phyloP scores from a whole-genome alignment of 2,888 invertebrate species.

The Harpalus rufipes region DNA sequence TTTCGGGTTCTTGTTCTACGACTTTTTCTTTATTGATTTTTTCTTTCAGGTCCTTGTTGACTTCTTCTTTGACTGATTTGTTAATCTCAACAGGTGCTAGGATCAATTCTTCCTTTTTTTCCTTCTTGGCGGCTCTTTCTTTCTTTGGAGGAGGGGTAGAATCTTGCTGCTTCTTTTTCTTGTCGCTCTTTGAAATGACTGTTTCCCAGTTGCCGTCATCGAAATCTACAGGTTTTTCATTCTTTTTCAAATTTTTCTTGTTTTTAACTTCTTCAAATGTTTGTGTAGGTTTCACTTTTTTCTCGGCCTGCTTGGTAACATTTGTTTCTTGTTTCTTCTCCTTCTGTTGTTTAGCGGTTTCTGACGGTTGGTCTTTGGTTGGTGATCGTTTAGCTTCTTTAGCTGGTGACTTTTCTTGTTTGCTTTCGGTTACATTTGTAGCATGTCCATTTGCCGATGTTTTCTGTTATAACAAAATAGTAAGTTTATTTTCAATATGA shows the following conservation, averaged over 20 bases:
- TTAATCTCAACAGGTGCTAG: conserved; percentile 75
- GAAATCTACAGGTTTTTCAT: conserved; percentile 85
- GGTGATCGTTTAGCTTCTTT: conserved; percentile 74
- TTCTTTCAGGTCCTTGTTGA: conserved; percentile 77
- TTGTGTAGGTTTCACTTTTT: conserved; percentile 74
- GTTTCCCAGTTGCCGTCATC: conserved; percentile 89
- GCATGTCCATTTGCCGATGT: conserved; percentile 82
- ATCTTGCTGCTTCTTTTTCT: conserved; percentile 84
- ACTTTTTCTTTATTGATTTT: conserved; percentile 71
- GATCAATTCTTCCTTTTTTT: conserved; percentile 71
- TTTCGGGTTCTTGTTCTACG: conserved; percentile 70
- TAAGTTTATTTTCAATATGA: background rate
- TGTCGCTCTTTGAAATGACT: conserved; percentile 85
- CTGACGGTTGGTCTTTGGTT: conserved; percentile 80
- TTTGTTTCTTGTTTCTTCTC: conserved; percentile 74
- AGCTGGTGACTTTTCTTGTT: conserved; percentile 79
- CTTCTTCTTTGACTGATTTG: conserved; percentile 78
- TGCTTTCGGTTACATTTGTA: conserved; percentile 79
- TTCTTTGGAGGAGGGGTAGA: conserved; percentile 73
- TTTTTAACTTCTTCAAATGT: conserved; percentile 75
- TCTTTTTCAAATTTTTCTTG: conserved; percentile 78
- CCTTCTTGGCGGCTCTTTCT: conserved; percentile 75
- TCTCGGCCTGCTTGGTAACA: conserved; percentile 78
- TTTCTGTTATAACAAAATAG: conserved; percentile 77
- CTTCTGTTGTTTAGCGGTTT: conserved; percentile 75